Percentiles rank a stretch among this genome's conserved stretches.
Evolutionary conservation across 2,113 vertebrate genomes (phyloP).

Genomic region (Hippocampus mohnikei): DNA sequence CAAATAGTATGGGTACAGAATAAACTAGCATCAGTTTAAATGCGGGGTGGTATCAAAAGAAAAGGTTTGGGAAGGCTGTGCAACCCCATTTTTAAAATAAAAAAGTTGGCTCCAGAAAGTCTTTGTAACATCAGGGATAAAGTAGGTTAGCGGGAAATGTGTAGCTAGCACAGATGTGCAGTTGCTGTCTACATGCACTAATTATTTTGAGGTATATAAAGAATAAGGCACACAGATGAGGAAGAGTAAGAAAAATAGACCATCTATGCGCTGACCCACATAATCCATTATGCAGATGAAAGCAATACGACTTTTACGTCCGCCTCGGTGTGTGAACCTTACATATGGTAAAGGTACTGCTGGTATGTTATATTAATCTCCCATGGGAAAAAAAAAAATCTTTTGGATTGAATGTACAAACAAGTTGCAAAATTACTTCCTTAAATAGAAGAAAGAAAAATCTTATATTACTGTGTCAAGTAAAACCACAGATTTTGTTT

Average conservation of each 20-base stretch:
- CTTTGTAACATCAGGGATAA: constrained; percentile 53
- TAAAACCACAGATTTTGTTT: not conserved
- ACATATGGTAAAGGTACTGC: not conserved
- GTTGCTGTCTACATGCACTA: constrained; percentile 53
- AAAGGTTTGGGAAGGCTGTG: constrained; percentile 29
- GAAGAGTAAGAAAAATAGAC: constrained; percentile 70
- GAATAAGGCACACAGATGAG: constrained; percentile 63
- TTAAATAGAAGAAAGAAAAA: not conserved
- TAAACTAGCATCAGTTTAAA: not conserved
- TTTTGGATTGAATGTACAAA: not conserved
- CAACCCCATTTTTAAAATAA: constrained; percentile 20
- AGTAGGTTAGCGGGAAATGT: constrained; percentile 68
- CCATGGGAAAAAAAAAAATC: not conserved
- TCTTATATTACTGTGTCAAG: too few relatives aligned
- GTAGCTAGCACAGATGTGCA: constrained; percentile 42
- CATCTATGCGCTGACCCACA: constrained; percentile 67
- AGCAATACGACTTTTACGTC: constrained; percentile 41
- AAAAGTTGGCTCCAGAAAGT: constrained; percentile 27
- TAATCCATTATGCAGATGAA: constrained; percentile 71
- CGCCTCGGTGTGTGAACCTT: constrained; percentile 4
- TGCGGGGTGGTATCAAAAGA: constrained; percentile 1
- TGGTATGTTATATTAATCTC: not conserved
- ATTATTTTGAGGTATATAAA: constrained; percentile 72
- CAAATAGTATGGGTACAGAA: not conserved
- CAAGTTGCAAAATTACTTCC: not conserved